phyloP scores from a whole-genome alignment of 2,888 invertebrate species.

The Aphidoletes aphidimyza region DNA sequence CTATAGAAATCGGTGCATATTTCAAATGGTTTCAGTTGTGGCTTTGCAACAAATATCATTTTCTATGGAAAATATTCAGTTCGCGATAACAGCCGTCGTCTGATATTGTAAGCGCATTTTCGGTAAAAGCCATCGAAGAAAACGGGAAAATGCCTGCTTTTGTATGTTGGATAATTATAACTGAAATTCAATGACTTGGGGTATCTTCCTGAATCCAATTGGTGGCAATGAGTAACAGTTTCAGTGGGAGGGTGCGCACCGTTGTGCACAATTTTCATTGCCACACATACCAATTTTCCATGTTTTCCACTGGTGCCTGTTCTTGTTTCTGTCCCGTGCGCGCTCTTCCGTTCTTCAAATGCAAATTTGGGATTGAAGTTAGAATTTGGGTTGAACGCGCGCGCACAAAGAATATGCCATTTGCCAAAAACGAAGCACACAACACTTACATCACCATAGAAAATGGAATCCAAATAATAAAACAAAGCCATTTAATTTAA shows the following conservation, averaged over 20 bases:
- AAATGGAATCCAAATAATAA: neutral
- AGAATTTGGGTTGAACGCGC: no score
- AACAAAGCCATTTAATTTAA: conserved; percentile 29
- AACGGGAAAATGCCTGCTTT: neutral
- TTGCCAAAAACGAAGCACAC: no score
- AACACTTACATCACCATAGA: neutral
- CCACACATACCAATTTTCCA: no score
- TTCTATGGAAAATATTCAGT: conserved; percentile 1
- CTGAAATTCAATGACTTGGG: neutral
- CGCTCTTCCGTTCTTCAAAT: no score
- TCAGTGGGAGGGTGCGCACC: no score
- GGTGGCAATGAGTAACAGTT: no score
- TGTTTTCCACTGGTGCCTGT: neutral
- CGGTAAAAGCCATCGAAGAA: neutral
- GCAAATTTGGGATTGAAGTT: no score
- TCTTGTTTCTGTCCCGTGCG: no score
- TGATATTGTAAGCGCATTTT: neutral
- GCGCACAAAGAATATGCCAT: no score
- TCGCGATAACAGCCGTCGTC: no score
- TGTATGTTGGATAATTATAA: conserved; percentile 20
- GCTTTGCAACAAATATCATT: conserved; percentile 38
- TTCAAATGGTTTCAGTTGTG: conserved; percentile 29
- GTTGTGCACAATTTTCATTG: neutral
- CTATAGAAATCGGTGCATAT: conserved; percentile 4
- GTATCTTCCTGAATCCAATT: neutral